These are phyloP conservation scores for Stegana nigrithorax DNA, from an alignment of 2,888 invertebrate genomes.

Conservation along the genomic window DNA sequence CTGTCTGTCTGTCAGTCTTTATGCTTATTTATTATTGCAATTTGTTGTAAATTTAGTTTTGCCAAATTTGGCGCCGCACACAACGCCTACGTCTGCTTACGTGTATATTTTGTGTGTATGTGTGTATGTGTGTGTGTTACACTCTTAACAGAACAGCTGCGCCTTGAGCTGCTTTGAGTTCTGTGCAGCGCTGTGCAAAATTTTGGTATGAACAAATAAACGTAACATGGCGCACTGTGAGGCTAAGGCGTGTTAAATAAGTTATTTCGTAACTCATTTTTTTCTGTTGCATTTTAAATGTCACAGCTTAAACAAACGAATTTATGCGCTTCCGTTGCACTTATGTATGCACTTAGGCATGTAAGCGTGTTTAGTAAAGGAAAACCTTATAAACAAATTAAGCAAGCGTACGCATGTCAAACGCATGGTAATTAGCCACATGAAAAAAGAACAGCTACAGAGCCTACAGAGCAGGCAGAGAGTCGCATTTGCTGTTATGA, in stretches of 20 bases:
- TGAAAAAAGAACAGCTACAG: neutral
- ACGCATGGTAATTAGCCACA: conserved; percentile 11
- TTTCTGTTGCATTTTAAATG: neutral
- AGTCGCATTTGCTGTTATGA: neutral
- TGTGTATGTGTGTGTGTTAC: no score
- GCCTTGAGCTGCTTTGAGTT: neutral
- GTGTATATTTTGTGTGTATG: neutral
- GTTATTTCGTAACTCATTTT: neutral
- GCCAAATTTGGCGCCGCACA: conserved; percentile 56
- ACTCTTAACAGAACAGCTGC: no score
- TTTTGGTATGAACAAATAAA: no score
- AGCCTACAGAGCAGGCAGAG: neutral
- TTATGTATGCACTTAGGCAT: neutral
- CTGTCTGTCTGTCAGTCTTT: no score
- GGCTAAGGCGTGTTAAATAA: no score
- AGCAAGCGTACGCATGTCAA: neutral
- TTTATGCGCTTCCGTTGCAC: neutral
- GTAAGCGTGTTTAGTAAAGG: neutral
- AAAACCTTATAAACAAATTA: neutral
- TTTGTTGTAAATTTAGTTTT: conserved; percentile 49
- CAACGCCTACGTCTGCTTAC: conserved; percentile 39
- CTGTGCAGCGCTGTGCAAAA: no score
- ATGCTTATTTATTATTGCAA: conserved; percentile 50
- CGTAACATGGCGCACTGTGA: no score
- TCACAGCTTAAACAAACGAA: neutral